Conservation (phyloP, 1,140 invertebrate genomes). For the Olivierus martensii region DNA sequence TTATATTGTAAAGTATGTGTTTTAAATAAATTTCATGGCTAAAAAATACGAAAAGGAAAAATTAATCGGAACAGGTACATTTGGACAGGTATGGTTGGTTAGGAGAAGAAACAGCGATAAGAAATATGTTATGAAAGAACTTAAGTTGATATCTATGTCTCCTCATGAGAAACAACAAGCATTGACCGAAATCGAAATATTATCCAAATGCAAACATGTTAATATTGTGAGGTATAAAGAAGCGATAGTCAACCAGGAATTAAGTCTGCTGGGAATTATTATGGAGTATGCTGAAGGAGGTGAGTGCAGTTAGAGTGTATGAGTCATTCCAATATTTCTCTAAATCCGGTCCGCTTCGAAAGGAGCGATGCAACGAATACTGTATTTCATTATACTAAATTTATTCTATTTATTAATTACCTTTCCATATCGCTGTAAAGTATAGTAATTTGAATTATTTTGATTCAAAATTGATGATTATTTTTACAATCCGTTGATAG, state of each 20-base stretch:
- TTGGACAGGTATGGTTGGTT: constrained; percentile 7
- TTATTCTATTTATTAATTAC: not conserved
- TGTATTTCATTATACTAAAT: not conserved
- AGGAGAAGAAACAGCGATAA: not conserved
- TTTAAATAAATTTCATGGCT: too few species aligned
- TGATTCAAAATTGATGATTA: too few species aligned
- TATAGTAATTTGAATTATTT: too few species aligned
- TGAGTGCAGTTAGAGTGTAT: not conserved
- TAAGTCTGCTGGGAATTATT: constrained; percentile 34
- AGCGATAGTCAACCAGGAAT: constrained; percentile 22
- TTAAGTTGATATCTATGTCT: constrained; percentile 41
- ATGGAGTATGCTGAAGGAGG: constrained; percentile 41
- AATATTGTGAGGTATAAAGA: constrained; percentile 38
- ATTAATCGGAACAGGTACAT: constrained; percentile 5
- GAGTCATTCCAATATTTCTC: too few species aligned
- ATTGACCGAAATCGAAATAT: constrained; percentile 33
- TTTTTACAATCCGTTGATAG: too few species aligned
- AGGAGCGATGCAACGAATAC: too few species aligned
- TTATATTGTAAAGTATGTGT: too few species aligned
- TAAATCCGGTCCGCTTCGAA: too few species aligned
- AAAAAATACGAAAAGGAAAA: not conserved
- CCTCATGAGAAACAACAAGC: constrained; percentile 39
- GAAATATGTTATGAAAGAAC: constrained; percentile 34
- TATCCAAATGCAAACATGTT: constrained; percentile 36
- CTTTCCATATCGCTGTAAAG: too few species aligned